Evolutionary conservation across 2,797 vertebrate species (phyloP).

Genomic region (Enteromius radiatus): DNA sequence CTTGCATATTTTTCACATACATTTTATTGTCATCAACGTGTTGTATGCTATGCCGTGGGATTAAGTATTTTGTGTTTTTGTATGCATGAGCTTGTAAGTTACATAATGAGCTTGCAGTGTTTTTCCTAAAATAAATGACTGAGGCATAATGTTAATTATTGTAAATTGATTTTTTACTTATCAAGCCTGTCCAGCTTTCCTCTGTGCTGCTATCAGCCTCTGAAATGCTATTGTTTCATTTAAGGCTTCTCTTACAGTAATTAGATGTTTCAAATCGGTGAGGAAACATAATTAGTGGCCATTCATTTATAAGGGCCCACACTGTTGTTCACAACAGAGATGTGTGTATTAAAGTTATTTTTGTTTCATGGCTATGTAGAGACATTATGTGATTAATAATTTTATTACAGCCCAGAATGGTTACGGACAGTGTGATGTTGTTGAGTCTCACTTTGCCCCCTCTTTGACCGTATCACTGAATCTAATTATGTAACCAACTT

Average conservation of each 20-base stretch:
- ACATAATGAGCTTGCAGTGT: slow-evolving; percentile 31
- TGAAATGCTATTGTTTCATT: slow-evolving; percentile 50
- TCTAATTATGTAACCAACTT: slow-evolving; percentile 34
- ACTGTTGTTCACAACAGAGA: slow-evolving; percentile 22
- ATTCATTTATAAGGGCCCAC: slow-evolving; percentile 47
- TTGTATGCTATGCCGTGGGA: not conserved
- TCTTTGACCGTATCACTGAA: slow-evolving; percentile 10
- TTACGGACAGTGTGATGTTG: not conserved
- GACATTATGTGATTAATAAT: slow-evolving; percentile 40
- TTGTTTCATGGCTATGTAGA: not conserved
- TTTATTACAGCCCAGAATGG: slow-evolving; percentile 25
- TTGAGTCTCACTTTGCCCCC: slow-evolving; percentile 9
- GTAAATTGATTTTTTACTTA: slow-evolving; percentile 66
- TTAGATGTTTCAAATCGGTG: slow-evolving; percentile 54
- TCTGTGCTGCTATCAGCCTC: slow-evolving; percentile 51
- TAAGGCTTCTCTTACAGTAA: slow-evolving; percentile 59
- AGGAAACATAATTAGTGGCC: slow-evolving; percentile 50
- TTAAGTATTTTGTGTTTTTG: slow-evolving; percentile 23
- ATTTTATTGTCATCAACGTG: not conserved
- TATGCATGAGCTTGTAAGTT: slow-evolving; percentile 25
- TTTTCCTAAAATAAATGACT: slow-evolving; percentile 54
- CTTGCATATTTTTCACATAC: slow-evolving; percentile 22
- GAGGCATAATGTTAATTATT: slow-evolving; percentile 61
- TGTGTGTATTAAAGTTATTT: slow-evolving; percentile 38
- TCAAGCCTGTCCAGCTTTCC: slow-evolving; percentile 62